Evolutionary conservation across 2,113 vertebrate genomes (phyloP), one percentile per base, ranked within the genome.

Genomic region (Chlorodrepanis virens): DNA sequence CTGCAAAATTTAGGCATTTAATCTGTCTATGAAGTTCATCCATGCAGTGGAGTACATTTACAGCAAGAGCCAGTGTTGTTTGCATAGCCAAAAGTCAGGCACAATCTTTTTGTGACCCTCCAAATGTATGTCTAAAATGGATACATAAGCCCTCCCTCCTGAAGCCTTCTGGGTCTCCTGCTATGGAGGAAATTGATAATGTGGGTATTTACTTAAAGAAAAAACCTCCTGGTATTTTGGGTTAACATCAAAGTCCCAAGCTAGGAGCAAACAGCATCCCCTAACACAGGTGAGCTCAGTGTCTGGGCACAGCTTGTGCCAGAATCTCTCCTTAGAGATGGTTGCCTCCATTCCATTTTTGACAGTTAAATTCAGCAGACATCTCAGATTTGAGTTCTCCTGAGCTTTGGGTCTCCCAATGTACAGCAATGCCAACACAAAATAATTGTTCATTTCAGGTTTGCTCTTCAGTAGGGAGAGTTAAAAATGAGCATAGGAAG

Each of bases 401-500:
- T 23, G 40, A 47, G 7, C 25, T 64, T 67, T 83, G 25, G 10
- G 13, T 10, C 7, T 79, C 6, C 22, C 0, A 0, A 50, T 6
- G 18, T 50, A 52, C 18, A 53, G 19, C 45, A 49, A 9, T 45
- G 16, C 10, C 16, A 40, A 27, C 24, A 42, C 2, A 12, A 74
- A 86, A 59, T 52, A 60, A 28, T 42, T n/a, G 33, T 14, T 81
- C 18, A 18, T 84, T 93, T 87, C 52, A 33, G 33, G 75, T 84
- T 84, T 65, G 16, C 10, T 84, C 12, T 67, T 87, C 47, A 53
- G 37, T 8, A 23, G 9, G 11, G 3, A 65, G 23, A 53, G 19
- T 28, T 74, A 47, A 64, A 91, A 84, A 33, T 1, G 0, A 60
- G 2, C 19, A 42, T 14, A 40, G 15, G 25, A 89, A 75, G 9